phyloP scores from a whole-genome alignment of 2,113 vertebrate species.

The Poecilia latipinna region DNA sequence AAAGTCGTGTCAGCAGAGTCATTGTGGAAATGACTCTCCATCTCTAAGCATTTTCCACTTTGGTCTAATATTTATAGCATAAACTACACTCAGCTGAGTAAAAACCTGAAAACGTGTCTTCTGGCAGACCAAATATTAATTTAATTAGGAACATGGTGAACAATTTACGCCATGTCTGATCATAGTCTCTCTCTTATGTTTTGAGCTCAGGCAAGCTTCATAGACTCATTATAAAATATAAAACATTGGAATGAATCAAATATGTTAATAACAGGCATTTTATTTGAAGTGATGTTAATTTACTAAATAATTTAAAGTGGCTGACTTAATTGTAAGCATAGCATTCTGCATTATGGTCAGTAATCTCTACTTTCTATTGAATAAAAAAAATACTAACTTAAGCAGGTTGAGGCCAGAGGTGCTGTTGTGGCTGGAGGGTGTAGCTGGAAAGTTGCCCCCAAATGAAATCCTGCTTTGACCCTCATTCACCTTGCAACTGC shows the following conservation, averaged over 20 bases:
- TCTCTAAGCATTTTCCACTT: not conserved
- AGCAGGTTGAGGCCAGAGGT: not conserved
- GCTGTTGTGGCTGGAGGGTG: not conserved
- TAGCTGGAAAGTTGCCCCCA: not conserved
- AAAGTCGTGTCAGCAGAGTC: not conserved
- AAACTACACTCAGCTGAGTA: not conserved
- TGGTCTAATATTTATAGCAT: not conserved
- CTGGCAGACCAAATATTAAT: too few relatives aligned
- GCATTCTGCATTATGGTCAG: not conserved
- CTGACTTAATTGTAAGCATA: not conserved
- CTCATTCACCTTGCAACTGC: not conserved
- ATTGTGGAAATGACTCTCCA: too few relatives aligned
- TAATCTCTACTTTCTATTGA: not conserved
- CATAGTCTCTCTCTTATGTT: not conserved
- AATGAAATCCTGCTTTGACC: not conserved
- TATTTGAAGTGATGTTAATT: not conserved
- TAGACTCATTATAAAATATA: not conserved
- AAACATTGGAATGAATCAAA: not conserved
- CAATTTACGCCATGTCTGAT: not conserved
- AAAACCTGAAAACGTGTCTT: too few relatives aligned
- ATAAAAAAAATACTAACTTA: not conserved
- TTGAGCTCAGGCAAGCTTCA: not conserved
- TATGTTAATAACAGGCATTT: not conserved
- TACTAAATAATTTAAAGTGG: not conserved
- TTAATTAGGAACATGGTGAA: too few relatives aligned